These are phyloP conservation scores for Machimus rusticus DNA, from an alignment of 2,888 invertebrate genomes.

Conservation along the genomic window DNA sequence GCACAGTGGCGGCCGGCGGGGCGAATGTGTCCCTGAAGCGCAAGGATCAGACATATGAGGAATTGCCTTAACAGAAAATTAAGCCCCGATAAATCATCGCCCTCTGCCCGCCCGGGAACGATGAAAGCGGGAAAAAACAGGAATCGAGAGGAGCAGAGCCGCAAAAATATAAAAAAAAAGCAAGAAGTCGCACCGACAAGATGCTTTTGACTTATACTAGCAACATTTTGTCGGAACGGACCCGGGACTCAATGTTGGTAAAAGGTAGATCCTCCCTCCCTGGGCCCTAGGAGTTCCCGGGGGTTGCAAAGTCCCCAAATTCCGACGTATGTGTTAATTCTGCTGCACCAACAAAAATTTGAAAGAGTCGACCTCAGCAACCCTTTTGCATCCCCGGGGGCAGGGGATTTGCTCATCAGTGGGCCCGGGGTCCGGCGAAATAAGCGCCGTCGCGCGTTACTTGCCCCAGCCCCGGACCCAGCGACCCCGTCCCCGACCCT, in stretches of 20 bases:
- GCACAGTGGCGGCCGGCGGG: background rate
- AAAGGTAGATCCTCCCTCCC: background rate
- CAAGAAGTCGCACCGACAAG: constrained; percentile 30
- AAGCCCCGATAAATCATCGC: constrained; percentile 45
- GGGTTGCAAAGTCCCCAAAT: background rate
- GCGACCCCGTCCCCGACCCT: no score
- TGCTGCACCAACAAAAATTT: constrained; percentile 41
- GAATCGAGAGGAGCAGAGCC: background rate
- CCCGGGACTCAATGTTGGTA: constrained; percentile 3
- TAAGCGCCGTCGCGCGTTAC: constrained; percentile 29
- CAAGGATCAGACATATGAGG: constrained; percentile 43
- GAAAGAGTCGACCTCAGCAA: constrained; percentile 40
- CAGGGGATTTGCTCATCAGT: constrained; percentile 12
- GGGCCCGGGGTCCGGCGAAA: background rate
- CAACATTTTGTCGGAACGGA: background rate
- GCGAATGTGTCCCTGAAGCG: constrained; percentile 39
- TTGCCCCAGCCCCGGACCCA: background rate
- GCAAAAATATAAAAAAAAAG: background rate
- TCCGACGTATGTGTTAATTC: constrained; percentile 44
- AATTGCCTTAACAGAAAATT: constrained; percentile 46
- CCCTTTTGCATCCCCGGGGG: constrained; percentile 32
- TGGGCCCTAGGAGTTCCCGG: background rate
- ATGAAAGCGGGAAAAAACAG: background rate
- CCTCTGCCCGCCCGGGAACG: background rate
- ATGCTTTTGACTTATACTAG: constrained; percentile 20